Evolutionary conservation across 1,140 invertebrate genomes (phyloP).

Genomic region (Kradibia gibbosae): DNA sequence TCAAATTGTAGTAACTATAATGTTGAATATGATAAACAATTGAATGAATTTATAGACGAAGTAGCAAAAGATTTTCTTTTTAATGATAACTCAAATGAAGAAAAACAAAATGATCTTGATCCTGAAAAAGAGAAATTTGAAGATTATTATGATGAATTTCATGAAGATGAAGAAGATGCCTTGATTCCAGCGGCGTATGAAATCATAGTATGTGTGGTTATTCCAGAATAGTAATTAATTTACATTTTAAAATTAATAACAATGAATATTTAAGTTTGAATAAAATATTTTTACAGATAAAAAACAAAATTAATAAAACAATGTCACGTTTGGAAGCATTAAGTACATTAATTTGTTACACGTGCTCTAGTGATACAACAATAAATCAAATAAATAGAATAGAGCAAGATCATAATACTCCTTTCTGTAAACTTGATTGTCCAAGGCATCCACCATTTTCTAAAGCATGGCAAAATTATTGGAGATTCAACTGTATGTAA

Average conservation of each 20-base stretch:
- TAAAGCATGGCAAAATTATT: slow-evolving; percentile 43
- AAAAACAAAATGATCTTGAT: neutral
- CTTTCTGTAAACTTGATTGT: slow-evolving; percentile 46
- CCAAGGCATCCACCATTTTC: slow-evolving; percentile 33
- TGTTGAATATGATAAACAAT: slow-evolving; percentile 25
- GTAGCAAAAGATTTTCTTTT: slow-evolving; percentile 18
- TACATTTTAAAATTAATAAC: neutral
- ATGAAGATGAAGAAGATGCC: slow-evolving; percentile 1
- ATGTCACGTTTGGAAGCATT: slow-evolving; percentile 23
- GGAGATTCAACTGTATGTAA: slow-evolving; percentile 46
- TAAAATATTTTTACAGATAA: slow-evolving; percentile 33
- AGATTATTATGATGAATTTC: slow-evolving; percentile 43
- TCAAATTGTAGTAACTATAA: slow-evolving; percentile 6
- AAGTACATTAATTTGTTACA: slow-evolving; percentile 27
- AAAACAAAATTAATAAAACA: slow-evolving; percentile 36
- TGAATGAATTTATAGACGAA: slow-evolving; percentile 30
- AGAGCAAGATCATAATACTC: slow-evolving; percentile 40
- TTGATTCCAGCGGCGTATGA: too few species aligned
- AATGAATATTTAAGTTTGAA: slow-evolving; percentile 11
- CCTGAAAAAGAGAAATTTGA: slow-evolving; percentile 24
- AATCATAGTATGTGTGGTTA: too few species aligned
- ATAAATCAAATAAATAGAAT: slow-evolving; percentile 31
- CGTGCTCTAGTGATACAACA: slow-evolving; percentile 7
- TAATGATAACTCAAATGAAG: neutral
- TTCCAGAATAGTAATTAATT: slow-evolving; percentile 16